Conservation (phyloP, 1,140 invertebrate species). For the Aphaenogaster ashmeadi region DNA sequence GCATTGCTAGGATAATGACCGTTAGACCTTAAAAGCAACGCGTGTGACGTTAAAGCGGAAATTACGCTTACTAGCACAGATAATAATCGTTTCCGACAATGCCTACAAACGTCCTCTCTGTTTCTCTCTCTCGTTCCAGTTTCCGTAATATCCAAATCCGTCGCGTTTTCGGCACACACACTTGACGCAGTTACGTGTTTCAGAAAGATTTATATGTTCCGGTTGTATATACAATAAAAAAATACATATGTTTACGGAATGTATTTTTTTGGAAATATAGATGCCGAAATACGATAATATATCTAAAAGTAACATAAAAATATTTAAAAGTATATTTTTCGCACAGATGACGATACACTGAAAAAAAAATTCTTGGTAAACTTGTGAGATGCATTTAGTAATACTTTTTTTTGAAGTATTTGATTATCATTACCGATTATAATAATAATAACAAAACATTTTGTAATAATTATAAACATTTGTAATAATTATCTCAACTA, state of each 20-base stretch:
- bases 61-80: constrained; percentile 43
- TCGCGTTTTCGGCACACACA: background rate
- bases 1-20: constrained; percentile 67
- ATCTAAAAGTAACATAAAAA: background rate
- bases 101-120: constrained; percentile 26
- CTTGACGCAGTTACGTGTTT: background rate
- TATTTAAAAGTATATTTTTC: background rate
- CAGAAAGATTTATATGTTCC: constrained; percentile 10
- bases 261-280: background rate
- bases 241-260: background rate
- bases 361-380: too few species aligned
- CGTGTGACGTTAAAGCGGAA: constrained; percentile 62
- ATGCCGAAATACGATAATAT: background rate
- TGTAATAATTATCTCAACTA: too few species aligned
- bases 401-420: too few species aligned
- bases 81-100: constrained; percentile 59
- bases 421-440: too few species aligned
- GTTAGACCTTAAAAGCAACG: constrained; percentile 72
- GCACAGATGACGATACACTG: background rate
- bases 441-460: too few species aligned
- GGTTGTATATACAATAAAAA: background rate
- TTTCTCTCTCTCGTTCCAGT: constrained; percentile 1
- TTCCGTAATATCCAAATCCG: constrained; percentile 33
- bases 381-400: too few species aligned
- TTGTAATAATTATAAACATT: too few species aligned